Conservation (phyloP, 2,113 vertebrate genomes). For the Apeltes quadracus region DNA sequence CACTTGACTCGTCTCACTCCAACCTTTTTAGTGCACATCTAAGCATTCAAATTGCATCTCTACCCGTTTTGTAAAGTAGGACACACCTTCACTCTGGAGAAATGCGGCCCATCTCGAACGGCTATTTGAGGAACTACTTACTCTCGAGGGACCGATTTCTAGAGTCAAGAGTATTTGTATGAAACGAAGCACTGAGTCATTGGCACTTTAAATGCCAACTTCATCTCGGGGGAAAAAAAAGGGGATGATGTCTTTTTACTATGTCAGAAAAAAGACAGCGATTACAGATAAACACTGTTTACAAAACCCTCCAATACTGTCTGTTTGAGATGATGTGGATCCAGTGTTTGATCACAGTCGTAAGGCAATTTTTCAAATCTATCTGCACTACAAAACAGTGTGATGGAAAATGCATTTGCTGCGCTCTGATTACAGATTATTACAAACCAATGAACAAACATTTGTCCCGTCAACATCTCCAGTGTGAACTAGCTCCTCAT, state of each 20-base stretch:
- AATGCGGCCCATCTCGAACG: slow-evolving; percentile 46
- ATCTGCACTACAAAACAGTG: slow-evolving; percentile 69
- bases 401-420: slow-evolving; percentile 74
- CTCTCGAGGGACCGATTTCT: slow-evolving; percentile 55
- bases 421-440: slow-evolving; percentile 78
- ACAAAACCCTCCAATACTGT: slow-evolving; percentile 71
- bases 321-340: slow-evolving; percentile 70
- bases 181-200: slow-evolving; percentile 41
- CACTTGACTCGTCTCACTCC: neutral
- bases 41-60: slow-evolving; percentile 43
- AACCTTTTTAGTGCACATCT: slow-evolving; percentile 34
- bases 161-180: slow-evolving; percentile 59
- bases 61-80: slow-evolving; percentile 49
- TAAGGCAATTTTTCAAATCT: slow-evolving; percentile 73
- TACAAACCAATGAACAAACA: slow-evolving; percentile 77
- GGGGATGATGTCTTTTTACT: slow-evolving; percentile 41
- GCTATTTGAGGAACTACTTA: slow-evolving; percentile 60
- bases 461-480: slow-evolving; percentile 77
- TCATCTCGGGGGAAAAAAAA: slow-evolving; percentile 30
- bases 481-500: slow-evolving; percentile 62
- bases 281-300: slow-evolving; percentile 78
- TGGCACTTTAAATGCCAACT: slow-evolving; percentile 50
- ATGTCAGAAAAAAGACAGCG: slow-evolving; percentile 55
- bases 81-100: slow-evolving; percentile 57
- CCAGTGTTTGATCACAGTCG: slow-evolving; percentile 74